A percentile compares a stretch with the other conserved stretches of the same genome.
Evolutionary conservation across 2,113 vertebrate genomes (phyloP).

Genomic region (Neolamprologus longior): DNA sequence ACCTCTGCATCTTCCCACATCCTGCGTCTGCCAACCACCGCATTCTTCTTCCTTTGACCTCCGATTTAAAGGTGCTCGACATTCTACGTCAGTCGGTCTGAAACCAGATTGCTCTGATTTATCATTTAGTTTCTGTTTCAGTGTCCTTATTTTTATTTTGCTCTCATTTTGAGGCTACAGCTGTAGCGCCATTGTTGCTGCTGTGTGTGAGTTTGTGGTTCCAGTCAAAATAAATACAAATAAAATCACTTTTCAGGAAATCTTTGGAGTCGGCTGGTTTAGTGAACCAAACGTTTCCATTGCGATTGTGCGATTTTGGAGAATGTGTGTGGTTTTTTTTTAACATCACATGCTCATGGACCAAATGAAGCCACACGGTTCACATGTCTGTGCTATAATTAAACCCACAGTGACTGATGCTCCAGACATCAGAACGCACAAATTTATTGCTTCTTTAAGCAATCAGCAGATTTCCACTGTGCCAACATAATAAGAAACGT

Average conservation of each 20-base stretch:
- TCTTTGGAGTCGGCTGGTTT: fast-evolving
- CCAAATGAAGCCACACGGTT: not conserved
- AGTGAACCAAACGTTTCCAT: not conserved
- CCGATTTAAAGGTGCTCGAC: not conserved
- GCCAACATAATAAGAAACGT: not conserved
- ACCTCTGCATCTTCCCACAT: not conserved
- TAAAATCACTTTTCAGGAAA: not conserved
- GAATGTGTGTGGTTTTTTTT: not conserved
- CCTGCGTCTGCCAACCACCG: fast-evolving
- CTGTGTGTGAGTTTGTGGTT: fast-evolving
- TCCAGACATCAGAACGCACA: not conserved
- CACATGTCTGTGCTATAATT: not conserved
- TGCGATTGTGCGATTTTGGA: not conserved
- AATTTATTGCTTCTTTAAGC: not conserved
- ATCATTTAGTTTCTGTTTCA: not conserved
- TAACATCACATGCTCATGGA: not conserved
- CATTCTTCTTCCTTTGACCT: not conserved
- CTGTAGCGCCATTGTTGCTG: fast-evolving
- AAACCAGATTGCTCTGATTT: not conserved
- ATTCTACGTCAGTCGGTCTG: not conserved
- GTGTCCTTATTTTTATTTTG: fast-evolving
- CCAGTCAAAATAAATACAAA: not conserved
- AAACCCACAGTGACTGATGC: not conserved
- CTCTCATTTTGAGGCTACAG: not conserved
- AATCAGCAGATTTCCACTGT: not conserved